Base-by-base conservation (phyloP, 1,140 invertebrate genomes). In the Caerostris darwini region DNA sequence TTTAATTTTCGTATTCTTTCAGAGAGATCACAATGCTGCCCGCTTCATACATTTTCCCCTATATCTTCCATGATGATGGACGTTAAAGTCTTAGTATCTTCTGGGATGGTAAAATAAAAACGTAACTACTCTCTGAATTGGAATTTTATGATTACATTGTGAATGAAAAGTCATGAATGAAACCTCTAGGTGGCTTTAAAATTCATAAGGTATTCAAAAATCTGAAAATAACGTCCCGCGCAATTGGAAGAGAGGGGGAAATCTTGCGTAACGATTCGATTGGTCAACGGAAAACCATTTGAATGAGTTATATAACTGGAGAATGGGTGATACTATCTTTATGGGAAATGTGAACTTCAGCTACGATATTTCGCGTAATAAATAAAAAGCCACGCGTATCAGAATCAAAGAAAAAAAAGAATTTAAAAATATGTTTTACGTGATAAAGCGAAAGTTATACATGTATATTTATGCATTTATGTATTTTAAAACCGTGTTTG, bases 91-190 rank as follows among this genome's bases (percentile, higher is more conserved):
- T 77, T 14, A 5, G 34, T 5, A 8, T 5, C 71, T 71, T 7
- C 34, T 77, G 8, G 71, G 19, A 50, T 77, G 34, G 71, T 12
- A 77, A 77, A 77, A 77, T 77, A 77, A 77, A 77, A 77, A 77
- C 71, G 12, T 77, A 19, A 77, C 71, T 50, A 19, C 12, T 34
- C 34, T 10, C 53, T 77, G 71, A 77, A 77, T 77, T 50, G 8
- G 71, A 77, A 77, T 77, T 77, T 77, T 77, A 77, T 53, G 71
- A 77, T 77, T 77, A 77, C 71, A 77, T 77, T 77, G 71, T 77
- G 71, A 50, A 77, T 77, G 71, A 77, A 77, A 50, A 77, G 8
- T 50, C 34, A 77, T 77, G 71, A 77, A 77, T 71, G 69, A 34
- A 53, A 77, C 34, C 34, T 77, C 71, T 8, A 50, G 5, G 71